Evolutionary conservation across 53 echinoderm and acorn worm species (phyloP), one percentile per base, ranked within the genome.

Genomic region (Actinopyga echinites): DNA sequence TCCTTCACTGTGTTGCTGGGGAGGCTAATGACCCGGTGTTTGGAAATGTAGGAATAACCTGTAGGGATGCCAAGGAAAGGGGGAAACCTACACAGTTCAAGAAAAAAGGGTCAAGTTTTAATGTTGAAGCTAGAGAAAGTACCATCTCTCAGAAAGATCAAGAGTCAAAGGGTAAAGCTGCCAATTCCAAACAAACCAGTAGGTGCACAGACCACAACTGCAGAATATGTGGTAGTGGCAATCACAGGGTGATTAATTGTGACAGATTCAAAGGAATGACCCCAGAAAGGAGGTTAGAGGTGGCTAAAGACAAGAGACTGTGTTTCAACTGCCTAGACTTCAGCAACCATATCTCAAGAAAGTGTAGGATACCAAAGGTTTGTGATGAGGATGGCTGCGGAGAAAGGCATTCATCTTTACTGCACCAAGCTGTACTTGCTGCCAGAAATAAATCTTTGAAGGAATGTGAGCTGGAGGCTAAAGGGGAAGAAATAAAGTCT

Each of bases 281-380:
- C 11, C 74, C 89, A 9, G 61, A 85, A 49, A 78, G 83, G 20
- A 15, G 89, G 44, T 30, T 85, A 34, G 79, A 65, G 61, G 35
- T 85, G 64, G 79, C 79, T 26, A 85, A 68, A 40, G 43, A 69
- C 12, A 89, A 85, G 71, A 44, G 82, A 57, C 52, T 85, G 7
- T 85, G 85, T 33, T 83, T 74, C 55, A 83, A 75, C 83, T 83
- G 75, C 71, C 29, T 86, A 45, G 82, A 74, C 49, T 68, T 44
- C 53, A 84, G 81, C 58, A 80, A 80, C 37, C 57, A 80, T 80
- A 69, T 28, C 57, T 17, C 56, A 30, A 44, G 75, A 30, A 56
- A 60, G 57, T 74, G 85, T 30, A 74, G 84, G 57, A 68, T 21
- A 68, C 49, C 68, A 3, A 54, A 57, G 54, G 53, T 25, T 19